Conservation (phyloP, 2,797 vertebrate genomes). For the Staurois parvus region DNA sequence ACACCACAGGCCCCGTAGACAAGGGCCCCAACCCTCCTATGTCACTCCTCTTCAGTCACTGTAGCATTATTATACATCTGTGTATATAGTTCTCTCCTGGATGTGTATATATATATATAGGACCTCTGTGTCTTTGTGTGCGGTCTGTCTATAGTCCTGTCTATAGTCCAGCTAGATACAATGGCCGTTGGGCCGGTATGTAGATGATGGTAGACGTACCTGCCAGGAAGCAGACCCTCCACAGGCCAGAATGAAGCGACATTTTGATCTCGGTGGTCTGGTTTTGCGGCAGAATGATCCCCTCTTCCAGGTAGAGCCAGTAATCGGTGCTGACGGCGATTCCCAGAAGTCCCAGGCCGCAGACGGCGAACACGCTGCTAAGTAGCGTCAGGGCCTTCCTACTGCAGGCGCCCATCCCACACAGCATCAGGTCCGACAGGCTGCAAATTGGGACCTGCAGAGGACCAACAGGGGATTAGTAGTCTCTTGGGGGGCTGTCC, state of each 20-base stretch:
- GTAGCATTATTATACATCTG: too few species aligned
- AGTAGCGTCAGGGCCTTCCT: constrained; percentile 94
- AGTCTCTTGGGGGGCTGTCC: too few species aligned
- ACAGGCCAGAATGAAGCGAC: constrained; percentile 93
- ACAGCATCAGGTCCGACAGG: constrained; percentile 72
- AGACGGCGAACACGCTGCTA: constrained; percentile 94
- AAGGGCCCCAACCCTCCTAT: too few species aligned
- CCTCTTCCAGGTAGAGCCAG: constrained; percentile 97
- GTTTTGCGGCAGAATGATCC: constrained; percentile 90
- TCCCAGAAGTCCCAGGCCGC: constrained; percentile 90
- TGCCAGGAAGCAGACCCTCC: constrained; percentile 94
- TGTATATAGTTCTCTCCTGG: too few species aligned
- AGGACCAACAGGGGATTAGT: too few species aligned
- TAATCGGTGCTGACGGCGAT: constrained; percentile 96
- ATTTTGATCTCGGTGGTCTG: constrained; percentile 89
- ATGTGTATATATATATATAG: too few species aligned
- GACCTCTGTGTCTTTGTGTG: too few species aligned
- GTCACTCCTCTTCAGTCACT: too few species aligned
- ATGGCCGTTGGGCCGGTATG: not conserved
- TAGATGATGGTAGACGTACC: constrained; percentile 73
- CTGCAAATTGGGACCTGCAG: constrained; percentile 45
- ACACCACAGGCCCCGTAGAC: too few species aligned
- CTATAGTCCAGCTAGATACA: too few species aligned
- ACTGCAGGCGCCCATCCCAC: constrained; percentile 90
- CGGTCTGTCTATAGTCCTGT: too few species aligned